Base-by-base conservation (phyloP, 2,888 invertebrate species). In the Nemotelus nigrinus region DNA sequence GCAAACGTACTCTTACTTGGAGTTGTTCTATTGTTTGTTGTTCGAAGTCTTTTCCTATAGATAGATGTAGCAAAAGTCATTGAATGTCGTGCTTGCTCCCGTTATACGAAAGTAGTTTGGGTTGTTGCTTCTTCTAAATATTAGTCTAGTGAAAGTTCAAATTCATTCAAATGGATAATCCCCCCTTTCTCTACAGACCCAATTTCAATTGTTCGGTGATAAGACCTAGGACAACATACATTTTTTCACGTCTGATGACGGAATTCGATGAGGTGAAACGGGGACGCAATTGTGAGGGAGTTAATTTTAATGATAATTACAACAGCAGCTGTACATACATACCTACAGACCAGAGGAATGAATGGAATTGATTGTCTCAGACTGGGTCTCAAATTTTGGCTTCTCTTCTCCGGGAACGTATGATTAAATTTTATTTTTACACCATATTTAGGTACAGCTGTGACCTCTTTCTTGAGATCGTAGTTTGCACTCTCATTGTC, bases 391-490 rank as follows among this genome's bases (percentile, higher is more conserved):
- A 91, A 86, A 81, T 89, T 88, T 84, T 93, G 94, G 81, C 90
- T 91, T 85, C 93, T 91, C 85, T 91, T 92, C 83, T 94, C 90
- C 1, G 93, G 92, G 88, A 91, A 95, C 81, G 90, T 89, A 88
- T 95, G 93, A 86, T 94, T 90, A 81, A 95, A 88, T 81, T 89
- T 89, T n/a, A 94, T 88, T 86, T 93, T 94, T 81, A 94, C 89
- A 8, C 95, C 95, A 84, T 90, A 91, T 79, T 90, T 89, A 25
- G 94, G 91, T 79, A 90, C 85, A 47, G 85, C 84, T 44, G 84
- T 83, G 77, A 85, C 81, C 81, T 87, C 85, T 71, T 83, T 85
- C 67, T 82, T 83, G 47, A 83, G 70, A 48, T 85, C 86, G 53
- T 83, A 85, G 78, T 84, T 85, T 74, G 83, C 83, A 81, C 85